Evolutionary conservation across 2,797 vertebrate genomes (phyloP).

Genomic region (Artibeus jamaicensis): DNA sequence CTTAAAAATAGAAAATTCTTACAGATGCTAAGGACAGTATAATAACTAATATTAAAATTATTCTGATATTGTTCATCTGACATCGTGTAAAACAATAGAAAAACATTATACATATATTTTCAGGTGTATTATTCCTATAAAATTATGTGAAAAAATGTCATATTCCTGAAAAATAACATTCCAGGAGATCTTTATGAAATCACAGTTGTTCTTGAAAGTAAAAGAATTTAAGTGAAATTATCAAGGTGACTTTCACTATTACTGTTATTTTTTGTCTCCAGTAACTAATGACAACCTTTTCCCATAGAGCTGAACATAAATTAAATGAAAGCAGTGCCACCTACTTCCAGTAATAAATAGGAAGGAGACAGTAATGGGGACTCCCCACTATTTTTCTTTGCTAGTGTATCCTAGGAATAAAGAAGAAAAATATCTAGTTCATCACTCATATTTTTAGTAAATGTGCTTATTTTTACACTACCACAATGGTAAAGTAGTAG

Average conservation of each 20-base stretch:
- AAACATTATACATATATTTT: neutral
- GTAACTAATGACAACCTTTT: conserved; percentile 67
- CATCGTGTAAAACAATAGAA: neutral
- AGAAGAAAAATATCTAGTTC: conserved; percentile 31
- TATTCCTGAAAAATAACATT: neutral
- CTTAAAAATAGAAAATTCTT: neutral
- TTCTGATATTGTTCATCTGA: neutral
- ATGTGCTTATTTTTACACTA: conserved; percentile 21
- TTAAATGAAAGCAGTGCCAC: conserved; percentile 52
- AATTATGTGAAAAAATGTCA: neutral
- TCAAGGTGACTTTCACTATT: conserved; percentile 67
- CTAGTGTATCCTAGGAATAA: neutral
- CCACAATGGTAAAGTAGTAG: neutral
- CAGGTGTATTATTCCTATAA: neutral
- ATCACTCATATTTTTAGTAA: conserved; percentile 60
- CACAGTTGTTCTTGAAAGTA: conserved; percentile 42
- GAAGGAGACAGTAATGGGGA: conserved; percentile 39
- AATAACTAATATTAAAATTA: neutral
- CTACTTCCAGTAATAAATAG: conserved; percentile 56
- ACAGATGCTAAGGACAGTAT: neutral
- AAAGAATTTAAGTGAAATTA: conserved; percentile 58
- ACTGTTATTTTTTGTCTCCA: conserved; percentile 55
- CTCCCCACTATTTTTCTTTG: conserved; percentile 50
- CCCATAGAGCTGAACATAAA: conserved; percentile 56
- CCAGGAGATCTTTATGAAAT: conserved; percentile 29